A percentile compares a stretch with the other conserved stretches of the same genome.
Evolutionary conservation across 2,113 vertebrate species (phyloP).

Genomic region (Nanorana parkeri): DNA sequence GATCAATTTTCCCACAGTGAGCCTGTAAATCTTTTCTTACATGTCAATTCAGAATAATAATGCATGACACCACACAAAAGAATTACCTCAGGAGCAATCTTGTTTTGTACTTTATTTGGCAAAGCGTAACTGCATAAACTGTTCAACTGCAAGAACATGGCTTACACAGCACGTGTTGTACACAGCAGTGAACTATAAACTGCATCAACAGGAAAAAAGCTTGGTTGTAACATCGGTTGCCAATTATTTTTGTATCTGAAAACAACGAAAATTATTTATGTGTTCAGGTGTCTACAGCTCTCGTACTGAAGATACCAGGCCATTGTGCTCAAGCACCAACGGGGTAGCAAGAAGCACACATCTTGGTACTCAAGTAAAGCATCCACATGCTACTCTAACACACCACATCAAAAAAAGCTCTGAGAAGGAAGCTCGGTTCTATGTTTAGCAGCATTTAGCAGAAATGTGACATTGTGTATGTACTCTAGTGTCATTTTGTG

Average conservation of each 20-base stretch:
- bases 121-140: constrained; percentile 82
- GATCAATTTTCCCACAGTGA: neutral
- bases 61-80: neutral
- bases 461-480: constrained; percentile 72
- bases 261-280: constrained; percentile 60
- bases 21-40: constrained; percentile 7
- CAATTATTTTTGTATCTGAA: constrained; percentile 11
- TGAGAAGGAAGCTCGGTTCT: constrained; percentile 75
- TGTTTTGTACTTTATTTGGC: constrained; percentile 85
- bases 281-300: constrained; percentile 61
- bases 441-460: constrained; percentile 81
- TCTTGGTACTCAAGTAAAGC: constrained; percentile 74
- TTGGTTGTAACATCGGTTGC: constrained; percentile 47
- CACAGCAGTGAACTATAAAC: constrained; percentile 75
- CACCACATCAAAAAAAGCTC: constrained; percentile 74
- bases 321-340: neutral
- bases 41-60: neutral
- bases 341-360: constrained; percentile 47
- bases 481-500: constrained; percentile 70
- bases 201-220: constrained; percentile 64
- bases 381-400: constrained; percentile 81
- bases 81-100: constrained; percentile 18
- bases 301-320: constrained; percentile 61
- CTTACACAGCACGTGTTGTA: constrained; percentile 70
- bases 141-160: constrained; percentile 71